phyloP scores from a whole-genome alignment of 2,888 invertebrate genomes.

The Adela reaumurella region DNA sequence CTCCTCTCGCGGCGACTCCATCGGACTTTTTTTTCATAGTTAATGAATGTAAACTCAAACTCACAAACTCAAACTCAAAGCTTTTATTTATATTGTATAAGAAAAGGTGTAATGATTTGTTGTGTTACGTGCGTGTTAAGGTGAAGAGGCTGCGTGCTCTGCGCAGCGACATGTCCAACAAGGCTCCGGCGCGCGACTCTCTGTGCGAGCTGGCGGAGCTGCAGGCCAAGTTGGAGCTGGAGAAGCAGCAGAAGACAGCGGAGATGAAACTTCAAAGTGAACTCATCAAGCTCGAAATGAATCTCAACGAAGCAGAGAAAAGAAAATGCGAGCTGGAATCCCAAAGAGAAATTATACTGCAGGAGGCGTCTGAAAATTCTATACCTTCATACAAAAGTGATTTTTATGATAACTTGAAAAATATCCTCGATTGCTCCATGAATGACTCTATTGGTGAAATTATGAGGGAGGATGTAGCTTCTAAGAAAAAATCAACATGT shows the following conservation, averaged over 20 bases:
- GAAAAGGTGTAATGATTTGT: too few relatives aligned
- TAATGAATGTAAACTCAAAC: too few relatives aligned
- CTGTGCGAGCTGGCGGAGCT: neutral
- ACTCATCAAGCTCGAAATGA: slow-evolving; percentile 25
- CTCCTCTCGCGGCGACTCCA: too few relatives aligned
- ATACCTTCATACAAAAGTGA: slow-evolving; percentile 44
- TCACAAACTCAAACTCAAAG: too few relatives aligned
- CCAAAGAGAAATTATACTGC: slow-evolving; percentile 32
- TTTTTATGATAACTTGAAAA: slow-evolving; percentile 49
- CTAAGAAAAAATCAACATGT: neutral
- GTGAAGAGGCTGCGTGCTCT: slow-evolving; percentile 11
- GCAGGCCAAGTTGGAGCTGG: slow-evolving; percentile 14
- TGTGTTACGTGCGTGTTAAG: too few relatives aligned
- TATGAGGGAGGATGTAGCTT: neutral
- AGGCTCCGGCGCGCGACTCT: neutral
- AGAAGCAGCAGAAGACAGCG: slow-evolving; percentile 25
- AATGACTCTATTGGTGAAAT: slow-evolving; percentile 2
- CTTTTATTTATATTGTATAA: too few relatives aligned
- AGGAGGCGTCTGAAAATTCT: slow-evolving; percentile 23
- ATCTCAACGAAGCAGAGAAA: slow-evolving; percentile 32
- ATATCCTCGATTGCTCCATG: slow-evolving; percentile 23
- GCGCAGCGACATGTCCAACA: slow-evolving; percentile 4
- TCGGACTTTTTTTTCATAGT: too few relatives aligned
- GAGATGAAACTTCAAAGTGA: slow-evolving; percentile 22
- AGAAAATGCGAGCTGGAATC: slow-evolving; percentile 38